These are phyloP conservation scores for Troides aeacus DNA, from an alignment of 2,888 invertebrate species.

Conservation along the genomic window DNA sequence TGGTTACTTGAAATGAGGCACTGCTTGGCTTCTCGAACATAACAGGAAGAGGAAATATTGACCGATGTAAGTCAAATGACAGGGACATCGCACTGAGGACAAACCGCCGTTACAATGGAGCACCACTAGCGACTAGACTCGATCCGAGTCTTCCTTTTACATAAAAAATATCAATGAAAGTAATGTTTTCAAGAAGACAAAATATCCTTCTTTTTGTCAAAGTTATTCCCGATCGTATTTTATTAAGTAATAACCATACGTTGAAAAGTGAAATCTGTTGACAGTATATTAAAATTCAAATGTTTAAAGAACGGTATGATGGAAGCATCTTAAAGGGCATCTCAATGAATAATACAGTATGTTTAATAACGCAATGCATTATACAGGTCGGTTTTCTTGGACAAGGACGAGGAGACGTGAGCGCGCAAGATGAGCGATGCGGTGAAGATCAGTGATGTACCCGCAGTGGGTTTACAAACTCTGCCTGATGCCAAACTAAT, in stretches of 20 bases:
- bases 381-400: conserved; percentile 32
- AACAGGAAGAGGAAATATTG: conserved; percentile 8
- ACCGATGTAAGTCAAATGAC: too few species aligned
- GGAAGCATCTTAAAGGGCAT: conserved; percentile 19
- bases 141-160: too few species aligned
- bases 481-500: too few species aligned
- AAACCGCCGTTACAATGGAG: too few species aligned
- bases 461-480: neutral
- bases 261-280: too few species aligned
- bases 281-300: conserved; percentile 13
- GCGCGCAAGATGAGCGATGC: conserved; percentile 58
- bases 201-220: too few species aligned
- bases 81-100: too few species aligned
- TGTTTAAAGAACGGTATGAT: conserved; percentile 12
- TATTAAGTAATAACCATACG: too few species aligned
- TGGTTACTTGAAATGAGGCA: conserved; percentile 2
- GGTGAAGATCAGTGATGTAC: conserved; percentile 32
- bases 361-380: conserved; percentile 36
- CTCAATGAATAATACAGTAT: conserved; percentile 36
- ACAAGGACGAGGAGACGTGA: conserved; percentile 49
- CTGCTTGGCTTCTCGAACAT: neutral
- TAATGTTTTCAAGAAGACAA: too few species aligned
- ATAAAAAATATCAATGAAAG: too few species aligned
- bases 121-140: too few species aligned
- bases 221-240: too few species aligned